Conservation (phyloP, 2,888 invertebrate species). For the Pegoplata infirma region DNA sequence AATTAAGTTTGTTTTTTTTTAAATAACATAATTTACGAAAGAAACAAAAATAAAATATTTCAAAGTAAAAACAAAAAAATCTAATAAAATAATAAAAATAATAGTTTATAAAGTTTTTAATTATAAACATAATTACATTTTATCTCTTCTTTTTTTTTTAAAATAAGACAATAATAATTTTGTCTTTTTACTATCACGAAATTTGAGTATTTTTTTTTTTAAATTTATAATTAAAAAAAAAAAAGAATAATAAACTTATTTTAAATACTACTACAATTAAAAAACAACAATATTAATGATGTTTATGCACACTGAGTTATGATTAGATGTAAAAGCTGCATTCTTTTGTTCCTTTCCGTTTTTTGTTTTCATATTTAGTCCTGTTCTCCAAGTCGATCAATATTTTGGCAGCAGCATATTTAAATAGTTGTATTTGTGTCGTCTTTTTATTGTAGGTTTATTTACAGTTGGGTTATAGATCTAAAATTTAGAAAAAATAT, state of each 20-base stretch:
- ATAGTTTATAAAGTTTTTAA: slow-evolving; percentile 2
- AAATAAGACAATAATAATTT: slow-evolving; percentile 68
- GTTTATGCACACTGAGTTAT: slow-evolving; percentile 37
- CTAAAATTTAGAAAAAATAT: slow-evolving; percentile 54
- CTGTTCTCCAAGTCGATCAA: slow-evolving; percentile 35
- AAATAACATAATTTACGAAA: slow-evolving; percentile 50
- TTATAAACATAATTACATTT: slow-evolving; percentile 22
- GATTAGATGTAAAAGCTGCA: slow-evolving; percentile 13
- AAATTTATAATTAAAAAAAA: slow-evolving; percentile 62
- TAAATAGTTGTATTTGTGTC: slow-evolving; percentile 13
- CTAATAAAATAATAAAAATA: slow-evolving; percentile 31
- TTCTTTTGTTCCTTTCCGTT: neutral
- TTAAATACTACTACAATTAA: slow-evolving; percentile 49
- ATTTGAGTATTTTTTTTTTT: slow-evolving; percentile 74
- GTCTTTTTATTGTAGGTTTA: slow-evolving; percentile 63
- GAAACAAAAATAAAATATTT: slow-evolving; percentile 42
- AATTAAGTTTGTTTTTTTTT: slow-evolving; percentile 26
- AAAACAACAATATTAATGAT: slow-evolving; percentile 39
- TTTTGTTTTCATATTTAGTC: slow-evolving; percentile 13
- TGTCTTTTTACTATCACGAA: slow-evolving; percentile 76
- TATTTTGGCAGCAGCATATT: slow-evolving; percentile 3
- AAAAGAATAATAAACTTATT: slow-evolving; percentile 54
- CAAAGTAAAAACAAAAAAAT: slow-evolving; percentile 19
- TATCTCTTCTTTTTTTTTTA: slow-evolving; percentile 16
- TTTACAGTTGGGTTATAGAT: slow-evolving; percentile 70